A percentile compares a stretch with the other conserved stretches of the same genome.
phyloP scores from a whole-genome alignment of 2,113 vertebrate genomes.

The Diadophis punctatus region DNA sequence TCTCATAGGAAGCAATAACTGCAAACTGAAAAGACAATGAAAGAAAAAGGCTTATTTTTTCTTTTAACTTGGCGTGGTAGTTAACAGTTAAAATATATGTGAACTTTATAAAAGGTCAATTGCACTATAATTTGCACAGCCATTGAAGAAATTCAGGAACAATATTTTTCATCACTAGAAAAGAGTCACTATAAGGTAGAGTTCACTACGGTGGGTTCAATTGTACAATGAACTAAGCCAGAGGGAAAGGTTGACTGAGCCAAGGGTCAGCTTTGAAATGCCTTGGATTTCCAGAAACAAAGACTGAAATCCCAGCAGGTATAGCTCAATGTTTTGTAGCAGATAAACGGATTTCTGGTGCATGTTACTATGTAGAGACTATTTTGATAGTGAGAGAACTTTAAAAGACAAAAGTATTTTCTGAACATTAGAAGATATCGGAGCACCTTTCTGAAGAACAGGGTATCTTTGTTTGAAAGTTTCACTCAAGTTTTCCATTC shows the following conservation, averaged over 20 bases:
- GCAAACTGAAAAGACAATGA: background rate
- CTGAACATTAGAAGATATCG: constrained; percentile 34
- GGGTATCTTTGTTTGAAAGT: constrained; percentile 40
- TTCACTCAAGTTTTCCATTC: constrained; percentile 28
- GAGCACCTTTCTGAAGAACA: constrained; percentile 34
- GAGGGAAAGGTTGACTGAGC: constrained; percentile 51
- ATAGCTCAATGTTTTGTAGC: constrained; percentile 48
- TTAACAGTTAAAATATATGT: constrained; percentile 9
- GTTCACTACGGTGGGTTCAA: constrained; percentile 38
- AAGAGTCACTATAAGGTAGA: constrained; percentile 46
- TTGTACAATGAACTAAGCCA: constrained; percentile 52
- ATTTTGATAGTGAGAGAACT: constrained; percentile 40
- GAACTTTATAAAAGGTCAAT: constrained; percentile 26
- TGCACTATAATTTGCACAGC: constrained; percentile 23
- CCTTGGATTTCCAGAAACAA: constrained; percentile 52
- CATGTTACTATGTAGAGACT: constrained; percentile 19
- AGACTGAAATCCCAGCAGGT: constrained; percentile 58
- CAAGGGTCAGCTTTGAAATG: constrained; percentile 57
- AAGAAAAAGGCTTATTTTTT: background rate
- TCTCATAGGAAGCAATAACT: background rate
- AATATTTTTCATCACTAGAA: constrained; percentile 25
- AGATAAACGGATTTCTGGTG: constrained; percentile 48
- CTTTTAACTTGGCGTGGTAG: background rate
- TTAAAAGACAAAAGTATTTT: constrained; percentile 23
- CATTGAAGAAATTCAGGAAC: constrained; percentile 20